A percentile compares a stretch with the other conserved stretches of the same genome.
Conservation (phyloP, 2,888 invertebrate species). For the Synanthedon tipuliformis region DNA sequence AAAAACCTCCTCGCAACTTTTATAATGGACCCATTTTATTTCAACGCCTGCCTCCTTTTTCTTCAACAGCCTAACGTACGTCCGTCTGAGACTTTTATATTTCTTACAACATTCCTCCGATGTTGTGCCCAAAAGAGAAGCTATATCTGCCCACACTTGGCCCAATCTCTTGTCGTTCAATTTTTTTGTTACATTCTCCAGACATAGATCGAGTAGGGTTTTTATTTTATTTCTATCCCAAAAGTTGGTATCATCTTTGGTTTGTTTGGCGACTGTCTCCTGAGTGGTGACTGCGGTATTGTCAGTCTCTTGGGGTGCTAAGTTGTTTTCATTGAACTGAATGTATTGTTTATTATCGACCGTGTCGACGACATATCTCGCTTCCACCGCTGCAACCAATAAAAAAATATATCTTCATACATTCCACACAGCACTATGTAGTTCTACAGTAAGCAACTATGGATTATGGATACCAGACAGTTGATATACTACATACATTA, state of each 20-base stretch:
- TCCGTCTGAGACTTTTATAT: slow-evolving; percentile 45
- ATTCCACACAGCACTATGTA: too few relatives aligned
- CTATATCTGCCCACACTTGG: slow-evolving; percentile 37
- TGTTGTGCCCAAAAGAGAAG: slow-evolving; percentile 32
- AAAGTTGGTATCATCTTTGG: slow-evolving; percentile 33
- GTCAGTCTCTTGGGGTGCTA: slow-evolving; percentile 16
- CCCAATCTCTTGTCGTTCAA: slow-evolving; percentile 26
- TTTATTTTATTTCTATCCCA: slow-evolving; percentile 54
- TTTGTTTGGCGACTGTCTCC: slow-evolving; percentile 10
- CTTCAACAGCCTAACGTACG: slow-evolving; percentile 50
- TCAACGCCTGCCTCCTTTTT: slow-evolving; percentile 50
- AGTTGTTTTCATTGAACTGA: slow-evolving; percentile 31
- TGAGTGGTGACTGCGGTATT: slow-evolving; percentile 4
- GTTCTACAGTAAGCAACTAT: too few relatives aligned
- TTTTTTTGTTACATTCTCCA: slow-evolving; percentile 32
- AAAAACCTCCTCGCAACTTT: slow-evolving; percentile 51
- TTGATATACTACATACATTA: too few relatives aligned
- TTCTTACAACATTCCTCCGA: slow-evolving; percentile 49
- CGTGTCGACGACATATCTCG: slow-evolving; percentile 39
- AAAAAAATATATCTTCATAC: too few relatives aligned
- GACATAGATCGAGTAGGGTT: slow-evolving; percentile 38
- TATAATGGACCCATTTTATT: slow-evolving; percentile 55
- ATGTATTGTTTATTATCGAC: slow-evolving; percentile 39
- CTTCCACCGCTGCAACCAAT: slow-evolving; percentile 39
- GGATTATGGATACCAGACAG: too few relatives aligned